Conservation (phyloP, 2,797 vertebrate genomes). For the Gorsachius magnificus region DNA sequence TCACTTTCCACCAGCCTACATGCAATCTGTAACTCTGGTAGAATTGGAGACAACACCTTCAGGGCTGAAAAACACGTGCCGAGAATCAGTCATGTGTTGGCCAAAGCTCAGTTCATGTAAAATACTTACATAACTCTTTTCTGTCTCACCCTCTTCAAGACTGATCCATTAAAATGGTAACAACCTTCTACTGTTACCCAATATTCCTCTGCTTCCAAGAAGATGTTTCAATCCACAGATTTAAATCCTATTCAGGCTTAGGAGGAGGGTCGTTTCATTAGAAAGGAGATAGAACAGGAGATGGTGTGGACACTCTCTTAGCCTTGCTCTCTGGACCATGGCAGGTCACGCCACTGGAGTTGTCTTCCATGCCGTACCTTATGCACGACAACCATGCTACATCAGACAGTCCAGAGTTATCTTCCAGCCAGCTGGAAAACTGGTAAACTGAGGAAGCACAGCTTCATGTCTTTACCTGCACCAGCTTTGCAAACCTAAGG, state of each 20-base stretch:
- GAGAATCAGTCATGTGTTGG: not conserved
- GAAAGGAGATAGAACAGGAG: not conserved
- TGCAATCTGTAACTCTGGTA: slow-evolving; percentile 1
- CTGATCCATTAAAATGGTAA: not conserved
- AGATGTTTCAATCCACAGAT: not conserved
- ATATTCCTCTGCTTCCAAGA: not conserved
- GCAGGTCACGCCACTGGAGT: not conserved
- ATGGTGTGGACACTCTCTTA: not conserved
- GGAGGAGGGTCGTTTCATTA: not conserved
- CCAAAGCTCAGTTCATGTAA: not conserved
- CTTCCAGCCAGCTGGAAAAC: not conserved
- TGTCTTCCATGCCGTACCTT: not conserved
- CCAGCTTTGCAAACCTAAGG: not conserved
- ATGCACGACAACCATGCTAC: accelerated
- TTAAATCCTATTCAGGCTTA: not conserved
- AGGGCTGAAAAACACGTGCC: not conserved
- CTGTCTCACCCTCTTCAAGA: not conserved
- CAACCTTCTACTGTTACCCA: not conserved
- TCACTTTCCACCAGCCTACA: slow-evolving; percentile 3
- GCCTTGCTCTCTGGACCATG: not conserved
- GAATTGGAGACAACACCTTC: not conserved
- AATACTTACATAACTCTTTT: not conserved
- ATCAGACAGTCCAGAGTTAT: not conserved
- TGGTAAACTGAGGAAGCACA: not conserved
- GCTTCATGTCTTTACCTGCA: not conserved